A percentile compares a stretch with the other conserved stretches of the same genome.
These are phyloP conservation scores for Cephalotes varians DNA, from an alignment of 2,888 invertebrate genomes.

Conservation along the genomic window DNA sequence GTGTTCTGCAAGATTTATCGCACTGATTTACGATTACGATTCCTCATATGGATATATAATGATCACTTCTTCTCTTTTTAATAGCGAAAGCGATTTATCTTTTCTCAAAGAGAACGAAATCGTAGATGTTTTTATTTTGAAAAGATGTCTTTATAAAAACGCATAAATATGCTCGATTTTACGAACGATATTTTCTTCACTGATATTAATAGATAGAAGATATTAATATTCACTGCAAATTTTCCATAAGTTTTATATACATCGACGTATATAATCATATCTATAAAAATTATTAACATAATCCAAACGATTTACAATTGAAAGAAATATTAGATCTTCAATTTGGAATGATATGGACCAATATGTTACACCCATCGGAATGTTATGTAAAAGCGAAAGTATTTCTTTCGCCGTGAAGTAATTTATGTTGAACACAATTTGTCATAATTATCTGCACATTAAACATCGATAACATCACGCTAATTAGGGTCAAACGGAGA, in stretches of 20 bases:
- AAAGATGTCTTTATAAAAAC: not conserved
- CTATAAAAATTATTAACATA: not conserved
- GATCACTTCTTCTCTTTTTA: no score
- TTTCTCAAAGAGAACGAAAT: not conserved
- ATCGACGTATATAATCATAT: not conserved
- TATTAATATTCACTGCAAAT: not conserved
- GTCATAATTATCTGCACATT: conserved; percentile 5
- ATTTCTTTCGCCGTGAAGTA: not conserved
- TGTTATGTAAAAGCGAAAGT: not conserved
- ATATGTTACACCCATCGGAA: no score
- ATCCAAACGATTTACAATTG: not conserved
- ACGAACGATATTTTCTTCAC: not conserved
- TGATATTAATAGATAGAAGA: no score
- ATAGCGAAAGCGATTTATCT: no score
- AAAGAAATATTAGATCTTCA: not conserved
- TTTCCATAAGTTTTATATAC: not conserved
- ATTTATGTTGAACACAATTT: not conserved
- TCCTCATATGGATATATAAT: not conserved
- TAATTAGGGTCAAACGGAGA: conserved; percentile 14
- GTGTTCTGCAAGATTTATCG: not conserved
- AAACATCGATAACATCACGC: conserved; percentile 3
- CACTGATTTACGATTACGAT: not conserved
- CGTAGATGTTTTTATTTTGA: no score
- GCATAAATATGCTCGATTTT: not conserved
- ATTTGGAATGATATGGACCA: not conserved